A percentile compares a stretch with the other conserved stretches of the same genome.
phyloP scores from a whole-genome alignment of 2,113 vertebrate species.

The Thomomys bottae region DNA sequence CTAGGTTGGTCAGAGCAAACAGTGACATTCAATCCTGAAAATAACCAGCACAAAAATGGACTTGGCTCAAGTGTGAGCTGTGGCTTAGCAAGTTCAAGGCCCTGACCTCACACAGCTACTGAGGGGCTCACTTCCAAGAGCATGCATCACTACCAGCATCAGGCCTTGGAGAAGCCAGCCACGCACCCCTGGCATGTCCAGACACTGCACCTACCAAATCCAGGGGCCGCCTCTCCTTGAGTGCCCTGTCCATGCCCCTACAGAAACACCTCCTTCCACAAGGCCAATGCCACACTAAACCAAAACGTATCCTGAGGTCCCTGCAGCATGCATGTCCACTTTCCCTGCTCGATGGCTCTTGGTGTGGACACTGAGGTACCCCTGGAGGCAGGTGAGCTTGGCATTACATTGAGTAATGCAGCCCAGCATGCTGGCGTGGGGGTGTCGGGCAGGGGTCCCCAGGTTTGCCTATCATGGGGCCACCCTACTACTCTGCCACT shows the following conservation, averaged over 20 bases:
- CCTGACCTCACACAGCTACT: too few relatives aligned
- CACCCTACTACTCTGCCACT: not conserved
- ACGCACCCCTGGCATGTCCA: too few relatives aligned
- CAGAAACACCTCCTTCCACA: too few relatives aligned
- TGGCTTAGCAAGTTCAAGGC: too few relatives aligned
- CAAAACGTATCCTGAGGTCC: not conserved
- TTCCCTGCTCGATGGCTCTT: not conserved
- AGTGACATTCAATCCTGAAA: too few relatives aligned
- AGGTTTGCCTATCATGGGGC: not conserved
- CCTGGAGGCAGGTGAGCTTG: not conserved
- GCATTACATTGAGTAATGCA: not conserved
- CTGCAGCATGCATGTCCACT: too few relatives aligned
- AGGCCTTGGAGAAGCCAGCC: not conserved
- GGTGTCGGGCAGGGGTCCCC: not conserved
- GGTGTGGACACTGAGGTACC: not conserved
- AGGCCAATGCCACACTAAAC: not conserved
- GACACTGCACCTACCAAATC: not conserved
- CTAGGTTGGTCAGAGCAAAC: too few relatives aligned
- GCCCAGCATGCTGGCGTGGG: too few relatives aligned
- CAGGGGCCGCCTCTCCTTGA: not conserved
- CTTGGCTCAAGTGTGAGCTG: too few relatives aligned
- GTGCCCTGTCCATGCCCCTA: not conserved
- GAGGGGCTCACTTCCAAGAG: not conserved
- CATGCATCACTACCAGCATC: accelerated
- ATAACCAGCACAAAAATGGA: too few relatives aligned